Conservation (phyloP, 2,888 invertebrate species). For the Onchidella celtica region DNA sequence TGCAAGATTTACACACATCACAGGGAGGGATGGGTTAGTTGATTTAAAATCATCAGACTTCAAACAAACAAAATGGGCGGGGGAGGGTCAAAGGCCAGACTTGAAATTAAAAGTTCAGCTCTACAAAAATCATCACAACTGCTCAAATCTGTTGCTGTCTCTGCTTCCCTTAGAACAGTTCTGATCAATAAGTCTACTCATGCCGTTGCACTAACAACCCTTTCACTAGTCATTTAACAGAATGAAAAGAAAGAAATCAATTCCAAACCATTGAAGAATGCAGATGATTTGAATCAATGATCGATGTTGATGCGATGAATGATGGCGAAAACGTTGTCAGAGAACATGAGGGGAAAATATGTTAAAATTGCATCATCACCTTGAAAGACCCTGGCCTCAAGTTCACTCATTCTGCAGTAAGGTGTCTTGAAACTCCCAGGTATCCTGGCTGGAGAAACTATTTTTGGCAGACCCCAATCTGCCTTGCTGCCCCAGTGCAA, state of each 20-base stretch:
- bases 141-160: background rate
- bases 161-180: too few relatives aligned
- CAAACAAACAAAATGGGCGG: background rate
- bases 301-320: conserved; percentile 52
- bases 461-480: conserved; percentile 45
- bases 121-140: background rate
- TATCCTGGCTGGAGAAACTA: conserved; percentile 49
- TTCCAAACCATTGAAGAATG: conserved; percentile 45
- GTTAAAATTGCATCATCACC: conserved; percentile 54
- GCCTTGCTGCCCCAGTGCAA: conserved; percentile 47
- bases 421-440: conserved; percentile 49
- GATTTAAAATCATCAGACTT: background rate
- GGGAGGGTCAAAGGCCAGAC: background rate
- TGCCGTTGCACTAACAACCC: background rate
- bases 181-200: background rate
- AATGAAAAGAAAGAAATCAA: conserved; percentile 23
- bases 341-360: conserved; percentile 41
- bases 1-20: background rate
- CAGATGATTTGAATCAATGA: conserved; percentile 50
- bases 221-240: background rate
- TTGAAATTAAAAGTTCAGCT: background rate
- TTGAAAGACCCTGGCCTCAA: conserved; percentile 53
- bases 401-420: conserved; percentile 52
- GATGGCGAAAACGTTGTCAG: conserved; percentile 45
- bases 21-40: background rate